A percentile compares a stretch with the other conserved stretches of the same genome.
phyloP scores from a whole-genome alignment of 2,797 vertebrate species.

The Percopsis omiscomaycus region DNA sequence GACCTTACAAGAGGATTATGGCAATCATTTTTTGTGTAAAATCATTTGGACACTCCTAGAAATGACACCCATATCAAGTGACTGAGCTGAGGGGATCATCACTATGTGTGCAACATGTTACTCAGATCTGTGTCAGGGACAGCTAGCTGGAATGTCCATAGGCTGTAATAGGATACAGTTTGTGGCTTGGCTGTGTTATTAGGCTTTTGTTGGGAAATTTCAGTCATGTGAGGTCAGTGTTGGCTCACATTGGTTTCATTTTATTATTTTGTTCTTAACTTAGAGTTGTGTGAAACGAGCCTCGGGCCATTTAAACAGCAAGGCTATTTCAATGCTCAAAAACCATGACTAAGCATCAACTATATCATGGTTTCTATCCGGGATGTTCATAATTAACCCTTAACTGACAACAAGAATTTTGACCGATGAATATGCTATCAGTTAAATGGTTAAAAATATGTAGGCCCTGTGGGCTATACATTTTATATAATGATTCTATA shows the following conservation, averaged over 20 bases:
- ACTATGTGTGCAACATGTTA: conserved; percentile 4
- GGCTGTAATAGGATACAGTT: conserved; percentile 47
- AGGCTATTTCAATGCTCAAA: not conserved
- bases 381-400: too few species aligned
- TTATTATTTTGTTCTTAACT: conserved; percentile 19
- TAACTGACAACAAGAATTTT: too few species aligned
- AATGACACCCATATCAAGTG: conserved; percentile 16
- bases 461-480: too few species aligned
- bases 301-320: conserved; percentile 12
- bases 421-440: too few species aligned
- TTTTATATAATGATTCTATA: too few species aligned
- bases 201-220: conserved; percentile 50
- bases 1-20: too few species aligned
- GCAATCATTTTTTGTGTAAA: too few species aligned
- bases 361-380: too few species aligned
- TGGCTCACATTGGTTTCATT: conserved; percentile 20
- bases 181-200: conserved; percentile 21
- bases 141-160: conserved; percentile 29
- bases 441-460: too few species aligned
- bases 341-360: too few species aligned
- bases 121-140: conserved; percentile 37
- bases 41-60: too few species aligned
- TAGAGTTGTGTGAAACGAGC: conserved; percentile 16
- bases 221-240: conserved; percentile 49
- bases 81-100: conserved; percentile 6